A percentile compares a stretch with the other conserved stretches of the same genome.
These are phyloP conservation scores for Hermaeophaga mercurialis DNA, from an alignment of 2,888 invertebrate species.

Conservation along the genomic window DNA sequence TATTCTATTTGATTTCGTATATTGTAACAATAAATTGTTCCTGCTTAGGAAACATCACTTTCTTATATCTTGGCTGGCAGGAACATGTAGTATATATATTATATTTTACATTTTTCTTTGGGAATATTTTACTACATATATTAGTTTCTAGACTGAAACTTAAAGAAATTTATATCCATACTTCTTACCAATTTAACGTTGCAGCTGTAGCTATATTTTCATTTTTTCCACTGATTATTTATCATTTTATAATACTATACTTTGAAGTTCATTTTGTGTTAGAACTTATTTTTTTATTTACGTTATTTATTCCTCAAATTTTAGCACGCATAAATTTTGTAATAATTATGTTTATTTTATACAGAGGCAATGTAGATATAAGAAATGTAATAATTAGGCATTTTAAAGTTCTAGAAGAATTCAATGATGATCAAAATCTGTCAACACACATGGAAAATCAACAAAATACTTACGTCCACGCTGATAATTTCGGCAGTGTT, in stretches of 20 bases:
- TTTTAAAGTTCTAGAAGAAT: conserved; percentile 11
- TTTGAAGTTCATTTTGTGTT: background rate
- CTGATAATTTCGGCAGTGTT: conserved; percentile 23
- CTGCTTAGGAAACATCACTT: background rate
- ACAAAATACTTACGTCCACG: conserved; percentile 16
- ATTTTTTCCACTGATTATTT: conserved; percentile 5
- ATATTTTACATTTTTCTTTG: background rate
- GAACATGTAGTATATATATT: background rate
- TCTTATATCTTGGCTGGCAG: background rate
- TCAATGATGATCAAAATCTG: conserved; percentile 4
- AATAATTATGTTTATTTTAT: conserved; percentile 11
- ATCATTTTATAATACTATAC: background rate
- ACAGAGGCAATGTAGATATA: conserved; percentile 7
- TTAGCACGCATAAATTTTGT: conserved; percentile 12
- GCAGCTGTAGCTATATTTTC: background rate
- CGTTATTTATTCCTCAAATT: conserved; percentile 15
- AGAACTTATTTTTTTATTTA: conserved; percentile 1
- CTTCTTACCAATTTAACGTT: conserved; percentile 7
- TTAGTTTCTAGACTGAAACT: background rate
- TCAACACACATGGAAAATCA: conserved; percentile 5
- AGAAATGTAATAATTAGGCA: conserved; percentile 9
- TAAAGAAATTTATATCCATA: conserved; percentile 3
- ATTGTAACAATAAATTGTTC: background rate
- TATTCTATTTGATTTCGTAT: background rate
- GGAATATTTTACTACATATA: background rate